These are phyloP conservation scores for Luscinia luscinia DNA, from an alignment of 2,797 vertebrate genomes.

Conservation along the genomic window DNA sequence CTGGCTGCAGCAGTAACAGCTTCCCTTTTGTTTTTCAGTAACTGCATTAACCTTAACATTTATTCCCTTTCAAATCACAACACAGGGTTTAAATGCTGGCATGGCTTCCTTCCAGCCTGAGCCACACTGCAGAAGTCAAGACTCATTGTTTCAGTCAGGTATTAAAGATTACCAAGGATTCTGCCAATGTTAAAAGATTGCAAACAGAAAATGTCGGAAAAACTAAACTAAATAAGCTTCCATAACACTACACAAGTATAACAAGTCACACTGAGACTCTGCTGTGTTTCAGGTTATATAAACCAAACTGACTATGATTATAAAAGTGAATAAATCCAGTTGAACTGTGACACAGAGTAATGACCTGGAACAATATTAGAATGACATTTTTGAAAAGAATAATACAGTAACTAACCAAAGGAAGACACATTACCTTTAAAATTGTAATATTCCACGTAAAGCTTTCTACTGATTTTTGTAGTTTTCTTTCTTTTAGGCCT, in stretches of 20 bases:
- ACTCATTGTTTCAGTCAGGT: background rate
- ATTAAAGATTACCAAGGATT: background rate
- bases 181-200: background rate
- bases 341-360: background rate
- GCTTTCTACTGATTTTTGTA: slow-evolving; percentile 94
- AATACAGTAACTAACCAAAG: background rate
- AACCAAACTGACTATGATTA: background rate
- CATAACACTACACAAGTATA: background rate
- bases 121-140: background rate
- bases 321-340: background rate
- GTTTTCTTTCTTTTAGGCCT: slow-evolving; percentile 93
- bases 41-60: slow-evolving; percentile 13
- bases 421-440: slow-evolving; percentile 86
- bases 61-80: background rate
- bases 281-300: background rate
- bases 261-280: background rate
- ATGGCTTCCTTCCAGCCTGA: background rate
- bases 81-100: background rate
- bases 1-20: background rate
- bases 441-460: slow-evolving; percentile 99
- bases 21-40: background rate
- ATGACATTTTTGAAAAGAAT: background rate
- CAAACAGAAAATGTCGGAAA: background rate
- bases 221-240: background rate
- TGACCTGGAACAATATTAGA: background rate